Base-by-base conservation (phyloP, 2,797 vertebrate species). In the Microcaecilia unicolor region DNA sequence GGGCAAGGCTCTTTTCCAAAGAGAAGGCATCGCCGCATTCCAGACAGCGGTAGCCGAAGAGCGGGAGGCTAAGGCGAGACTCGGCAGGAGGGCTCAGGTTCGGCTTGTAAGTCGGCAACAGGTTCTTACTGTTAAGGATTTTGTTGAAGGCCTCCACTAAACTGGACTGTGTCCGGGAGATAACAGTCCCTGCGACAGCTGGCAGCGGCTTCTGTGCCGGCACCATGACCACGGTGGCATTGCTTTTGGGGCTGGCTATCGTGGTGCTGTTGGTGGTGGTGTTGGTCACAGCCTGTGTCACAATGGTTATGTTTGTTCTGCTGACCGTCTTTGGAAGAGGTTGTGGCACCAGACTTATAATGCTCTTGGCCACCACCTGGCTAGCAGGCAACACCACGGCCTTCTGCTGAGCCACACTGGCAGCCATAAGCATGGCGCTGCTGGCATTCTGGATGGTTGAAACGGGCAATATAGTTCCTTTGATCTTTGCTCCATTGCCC, bases 141-240 rank as follows among this genome's bases (percentile, higher is more conserved):
- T 91, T 94, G 75, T 98, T 98, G 60, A 98, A 98, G 27, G 90
- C 87, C 24, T 98, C 94, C 22, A 98, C 94, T 28, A 98, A 69
- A 67, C 87, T 94, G 49, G 94, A 93, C 57, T 98, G 95, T 37
- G 80, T 93, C 49, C 91, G 81, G 5, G 93, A 96, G 34, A 97
- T 93, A 51, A 92, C 88, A 0, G 90, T 89, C 0, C 81, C 72
- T 1, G 70, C 79, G 9, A 87, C 59, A 2, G 90, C 71, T 0
- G 88, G 84, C 1, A 87, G 78, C 1, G 86, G 77, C 1, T 91
- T 91, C 42, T 80, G 85, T 7, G 80, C 83, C 49, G 84, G 70
- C 26, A 70, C 74, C 46, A 80, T 73, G 46, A 84, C 60, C 1
- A 76, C 59, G 32, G 74, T 56, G 4, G 83, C 78, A 3, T 80